A percentile compares a stretch with the other conserved stretches of the same genome.
Conservation (phyloP, 1,140 invertebrate species). For the Trichogramma pretiosum region DNA sequence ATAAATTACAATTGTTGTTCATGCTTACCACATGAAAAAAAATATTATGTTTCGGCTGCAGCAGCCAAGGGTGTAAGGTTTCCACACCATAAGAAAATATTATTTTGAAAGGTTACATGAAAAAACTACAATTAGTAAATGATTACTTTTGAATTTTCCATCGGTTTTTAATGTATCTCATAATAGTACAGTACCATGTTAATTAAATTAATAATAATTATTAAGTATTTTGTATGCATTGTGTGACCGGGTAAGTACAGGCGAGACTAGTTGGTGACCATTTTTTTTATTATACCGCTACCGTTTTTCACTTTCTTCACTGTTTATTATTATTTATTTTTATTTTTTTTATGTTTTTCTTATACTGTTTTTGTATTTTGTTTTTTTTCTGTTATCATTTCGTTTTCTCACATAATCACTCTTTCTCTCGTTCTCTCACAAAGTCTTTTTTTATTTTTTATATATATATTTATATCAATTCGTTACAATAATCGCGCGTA, state of each 20-base stretch:
- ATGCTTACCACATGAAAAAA: no score
- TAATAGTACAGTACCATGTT: slow-evolving; percentile 43
- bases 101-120: no score
- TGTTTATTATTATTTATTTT: slow-evolving; percentile 3
- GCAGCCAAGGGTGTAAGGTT: no score
- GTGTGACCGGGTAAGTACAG: slow-evolving; percentile 41
- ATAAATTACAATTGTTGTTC: no score
- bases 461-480: no score
- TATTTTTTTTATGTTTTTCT: neutral
- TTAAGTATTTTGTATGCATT: slow-evolving; percentile 41
- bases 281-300: slow-evolving; percentile 32
- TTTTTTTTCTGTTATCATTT: slow-evolving; percentile 8
- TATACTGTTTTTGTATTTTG: slow-evolving; percentile 18
- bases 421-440: slow-evolving; percentile 13
- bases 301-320: slow-evolving; percentile 21
- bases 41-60: no score
- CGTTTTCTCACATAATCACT: neutral
- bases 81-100: no score
- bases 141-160: slow-evolving; percentile 22
- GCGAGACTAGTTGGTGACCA: slow-evolving; percentile 42
- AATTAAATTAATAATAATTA: slow-evolving; percentile 44
- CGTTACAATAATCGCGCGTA: neutral
- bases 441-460: slow-evolving; percentile 14
- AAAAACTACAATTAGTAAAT: no score
- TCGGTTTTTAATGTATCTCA: slow-evolving; percentile 41